A percentile compares a stretch with the other conserved stretches of the same genome.
Evolutionary conservation across 2,888 invertebrate genomes (phyloP).

Genomic region (Mimachlamys varia): DNA sequence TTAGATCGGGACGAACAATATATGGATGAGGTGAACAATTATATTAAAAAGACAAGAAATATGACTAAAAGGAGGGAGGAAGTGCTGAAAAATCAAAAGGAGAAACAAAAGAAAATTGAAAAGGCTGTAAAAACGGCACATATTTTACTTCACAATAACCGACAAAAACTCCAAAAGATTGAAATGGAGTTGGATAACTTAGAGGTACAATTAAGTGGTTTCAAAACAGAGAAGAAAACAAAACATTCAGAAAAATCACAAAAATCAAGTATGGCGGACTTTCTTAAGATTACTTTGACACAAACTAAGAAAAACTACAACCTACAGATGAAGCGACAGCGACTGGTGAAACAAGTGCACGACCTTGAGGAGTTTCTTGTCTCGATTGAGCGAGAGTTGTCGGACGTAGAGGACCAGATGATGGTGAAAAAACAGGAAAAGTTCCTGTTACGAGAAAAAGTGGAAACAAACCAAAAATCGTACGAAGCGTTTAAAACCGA

Average conservation of each 20-base stretch:
- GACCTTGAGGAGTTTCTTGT: slow-evolving; percentile 72
- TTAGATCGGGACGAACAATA: slow-evolving; percentile 77
- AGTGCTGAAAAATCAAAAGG: slow-evolving; percentile 71
- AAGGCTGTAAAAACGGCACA: slow-evolving; percentile 74
- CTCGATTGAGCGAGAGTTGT: slow-evolving; percentile 70
- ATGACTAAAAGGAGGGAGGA: slow-evolving; percentile 70
- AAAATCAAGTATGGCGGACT: slow-evolving; percentile 79
- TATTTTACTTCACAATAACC: slow-evolving; percentile 73
- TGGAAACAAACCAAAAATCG: slow-evolving; percentile 69
- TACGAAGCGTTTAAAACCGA: slow-evolving; percentile 72
- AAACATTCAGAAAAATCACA: slow-evolving; percentile 73
- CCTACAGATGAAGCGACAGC: slow-evolving; percentile 75
- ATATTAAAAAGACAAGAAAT: slow-evolving; percentile 73
- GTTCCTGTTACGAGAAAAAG: slow-evolving; percentile 68
- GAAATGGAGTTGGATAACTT: slow-evolving; percentile 74
- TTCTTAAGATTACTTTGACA: slow-evolving; percentile 77
- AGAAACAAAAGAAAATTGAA: slow-evolving; percentile 73
- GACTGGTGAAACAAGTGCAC: slow-evolving; percentile 73
- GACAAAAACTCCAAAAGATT: slow-evolving; percentile 72
- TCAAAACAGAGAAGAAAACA: slow-evolving; percentile 66
- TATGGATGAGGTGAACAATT: slow-evolving; percentile 75
- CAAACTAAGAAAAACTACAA: slow-evolving; percentile 78
- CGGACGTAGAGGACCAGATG: slow-evolving; percentile 69
- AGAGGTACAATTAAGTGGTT: slow-evolving; percentile 70
- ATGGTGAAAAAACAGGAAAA: slow-evolving; percentile 72